phyloP scores from a whole-genome alignment of 1,140 invertebrate genomes.

The Ridgeia piscesae region DNA sequence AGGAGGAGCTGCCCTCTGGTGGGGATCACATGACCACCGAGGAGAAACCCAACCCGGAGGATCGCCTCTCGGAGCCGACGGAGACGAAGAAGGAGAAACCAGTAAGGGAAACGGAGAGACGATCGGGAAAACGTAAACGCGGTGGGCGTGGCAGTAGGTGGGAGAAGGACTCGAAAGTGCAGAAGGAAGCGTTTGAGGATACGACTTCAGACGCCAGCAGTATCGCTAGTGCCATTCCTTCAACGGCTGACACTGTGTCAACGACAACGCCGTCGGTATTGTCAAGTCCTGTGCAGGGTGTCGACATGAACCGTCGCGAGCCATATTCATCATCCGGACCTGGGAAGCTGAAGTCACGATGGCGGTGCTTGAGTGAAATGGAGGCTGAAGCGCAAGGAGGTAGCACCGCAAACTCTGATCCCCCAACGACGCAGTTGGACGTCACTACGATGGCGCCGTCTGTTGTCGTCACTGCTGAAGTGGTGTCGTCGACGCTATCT shows the following conservation, averaged over 20 bases:
- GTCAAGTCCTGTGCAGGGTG: not conserved
- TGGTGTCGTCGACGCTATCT: not conserved
- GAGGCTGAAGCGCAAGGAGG: constrained; percentile 59
- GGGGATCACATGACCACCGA: constrained; percentile 15
- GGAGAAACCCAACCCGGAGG: not conserved
- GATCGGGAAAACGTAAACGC: constrained; percentile 16
- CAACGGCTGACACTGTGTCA: not conserved
- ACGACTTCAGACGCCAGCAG: not conserved
- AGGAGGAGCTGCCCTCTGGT: constrained; percentile 17
- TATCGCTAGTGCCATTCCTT: not conserved
- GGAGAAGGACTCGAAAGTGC: constrained; percentile 14
- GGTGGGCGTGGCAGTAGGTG: not conserved
- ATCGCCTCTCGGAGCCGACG: not conserved
- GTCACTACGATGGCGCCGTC: not conserved
- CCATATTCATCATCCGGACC: constrained; percentile 56
- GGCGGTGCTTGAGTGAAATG: constrained; percentile 79
- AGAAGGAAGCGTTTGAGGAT: not conserved
- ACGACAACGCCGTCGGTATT: not conserved
- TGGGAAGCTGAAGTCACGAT: constrained; percentile 82
- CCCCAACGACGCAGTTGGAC: constrained; percentile 9
- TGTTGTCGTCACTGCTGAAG: constrained; percentile 7
- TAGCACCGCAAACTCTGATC: constrained; percentile 19
- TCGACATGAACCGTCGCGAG: not conserved
- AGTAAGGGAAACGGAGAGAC: not conserved
- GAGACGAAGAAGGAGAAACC: not conserved